Evolutionary conservation across 2,888 invertebrate genomes (phyloP), one percentile per base, ranked within the genome.

Genomic region (Pyralis farinalis): DNA sequence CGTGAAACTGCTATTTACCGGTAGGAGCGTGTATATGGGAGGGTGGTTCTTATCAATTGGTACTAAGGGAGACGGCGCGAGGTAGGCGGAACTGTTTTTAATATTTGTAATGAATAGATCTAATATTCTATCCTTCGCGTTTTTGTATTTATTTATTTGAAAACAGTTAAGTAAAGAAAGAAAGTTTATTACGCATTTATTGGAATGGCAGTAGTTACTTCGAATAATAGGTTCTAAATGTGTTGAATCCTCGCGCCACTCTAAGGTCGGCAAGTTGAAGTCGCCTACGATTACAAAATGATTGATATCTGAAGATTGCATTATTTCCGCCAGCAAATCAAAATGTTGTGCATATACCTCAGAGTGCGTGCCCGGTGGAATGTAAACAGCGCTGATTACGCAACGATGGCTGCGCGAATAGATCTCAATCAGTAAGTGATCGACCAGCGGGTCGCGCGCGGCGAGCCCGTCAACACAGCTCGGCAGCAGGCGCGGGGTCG

Each of bases 311-410:
- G 34, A 1, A 9, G 25, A 12, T 8, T 37, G 42, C 12, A 35
- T 5, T 12, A 21, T 6, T 11, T 2, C 2, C 1, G 31, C 7
- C 1, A 43, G 7, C 5, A 9, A 25, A 12, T 43, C 34, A 12
- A 43, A 33, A 9, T 38, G 27, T 1, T 21, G 5, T 8, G 7
- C 3, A 32, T 42, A 42, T n/a, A 28, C 9, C 10, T 42, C 37
- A 6, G 33, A 28, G 3, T 12, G 6, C 12, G 11, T 1, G 7
- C 27, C 12, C 1, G 42, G 37, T 3, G 42, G 42, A 6, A 42
- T 42, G 16, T 42, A 42, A 25, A 21, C 16, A 0, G 42, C 42
- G 11, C 42, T 37, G 1, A 42, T 16, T 3, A 42, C 10, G 9
- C 31, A 32, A 12, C 32, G 32, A n/a, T 38, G 25, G 8, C 37